Evolutionary conservation across 2,888 invertebrate genomes (phyloP).

Genomic region (Xestia ashworthii): DNA sequence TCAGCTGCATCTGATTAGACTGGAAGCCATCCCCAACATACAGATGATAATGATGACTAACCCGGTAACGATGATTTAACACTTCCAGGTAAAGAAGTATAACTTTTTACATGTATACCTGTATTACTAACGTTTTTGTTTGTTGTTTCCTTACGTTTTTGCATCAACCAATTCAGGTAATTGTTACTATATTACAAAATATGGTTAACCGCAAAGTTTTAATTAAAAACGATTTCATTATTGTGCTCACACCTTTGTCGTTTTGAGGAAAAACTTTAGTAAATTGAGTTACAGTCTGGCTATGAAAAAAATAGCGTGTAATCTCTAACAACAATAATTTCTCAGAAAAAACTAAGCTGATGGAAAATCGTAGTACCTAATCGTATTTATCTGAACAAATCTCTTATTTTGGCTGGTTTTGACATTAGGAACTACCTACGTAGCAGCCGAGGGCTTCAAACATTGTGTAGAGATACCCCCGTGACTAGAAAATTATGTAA

Average conservation of each 20-base stretch:
- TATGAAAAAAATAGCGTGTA: slow-evolving; percentile 16
- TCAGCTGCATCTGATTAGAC: no score
- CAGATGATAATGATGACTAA: background rate
- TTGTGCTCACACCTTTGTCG: slow-evolving; percentile 13
- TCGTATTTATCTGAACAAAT: background rate
- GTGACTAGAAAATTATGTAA: background rate
- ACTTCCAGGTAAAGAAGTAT: background rate
- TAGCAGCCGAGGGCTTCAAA: no score
- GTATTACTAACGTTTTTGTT: background rate
- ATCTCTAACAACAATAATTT: background rate
- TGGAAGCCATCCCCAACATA: no score
- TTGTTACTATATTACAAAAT: slow-evolving; percentile 34
- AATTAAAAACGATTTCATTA: slow-evolving; percentile 52
- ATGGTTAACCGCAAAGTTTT: slow-evolving; percentile 55
- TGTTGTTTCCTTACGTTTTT: slow-evolving; percentile 56
- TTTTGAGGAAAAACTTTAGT: slow-evolving; percentile 42
- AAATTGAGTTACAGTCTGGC: background rate
- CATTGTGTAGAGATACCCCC: no score
- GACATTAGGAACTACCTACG: no score
- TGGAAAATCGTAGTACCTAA: background rate
- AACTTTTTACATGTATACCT: background rate
- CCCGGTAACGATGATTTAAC: background rate
- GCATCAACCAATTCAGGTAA: slow-evolving; percentile 54
- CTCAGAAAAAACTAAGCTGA: background rate
- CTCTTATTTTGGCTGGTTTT: background rate